Conservation (phyloP, 2,797 vertebrate species). For the Streptopelia turtur region DNA sequence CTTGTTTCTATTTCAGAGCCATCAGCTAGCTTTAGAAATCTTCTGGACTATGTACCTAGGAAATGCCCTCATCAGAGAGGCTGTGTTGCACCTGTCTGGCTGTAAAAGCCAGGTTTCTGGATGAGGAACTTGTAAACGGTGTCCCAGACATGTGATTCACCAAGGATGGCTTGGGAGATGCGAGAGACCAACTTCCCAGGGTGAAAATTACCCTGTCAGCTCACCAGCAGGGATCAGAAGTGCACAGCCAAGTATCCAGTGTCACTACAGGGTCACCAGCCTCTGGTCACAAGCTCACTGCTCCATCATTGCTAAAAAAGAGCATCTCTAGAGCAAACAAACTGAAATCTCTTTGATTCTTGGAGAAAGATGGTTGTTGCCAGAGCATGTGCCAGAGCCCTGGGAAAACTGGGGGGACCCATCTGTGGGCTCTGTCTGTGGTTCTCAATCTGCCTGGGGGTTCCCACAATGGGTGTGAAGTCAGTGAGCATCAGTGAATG, state of each 20-base stretch:
- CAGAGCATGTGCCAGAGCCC: background rate
- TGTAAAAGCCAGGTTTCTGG: background rate
- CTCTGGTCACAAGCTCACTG: background rate
- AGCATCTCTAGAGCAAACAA: background rate
- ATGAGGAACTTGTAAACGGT: background rate
- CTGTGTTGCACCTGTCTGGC: background rate
- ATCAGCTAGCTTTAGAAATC: background rate
- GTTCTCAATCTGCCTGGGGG: background rate
- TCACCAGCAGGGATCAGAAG: background rate
- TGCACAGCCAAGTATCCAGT: background rate
- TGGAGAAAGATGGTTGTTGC: background rate
- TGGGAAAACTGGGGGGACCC: background rate
- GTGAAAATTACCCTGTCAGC: background rate
- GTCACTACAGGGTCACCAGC: background rate
- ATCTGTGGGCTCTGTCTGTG: background rate
- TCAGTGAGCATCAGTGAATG: background rate
- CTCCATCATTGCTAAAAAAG: background rate
- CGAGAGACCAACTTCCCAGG: background rate
- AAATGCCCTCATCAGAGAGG: background rate
- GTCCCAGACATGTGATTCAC: background rate
- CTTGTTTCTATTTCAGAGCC: slow-evolving; percentile 28
- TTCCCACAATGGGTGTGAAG: fast-evolving
- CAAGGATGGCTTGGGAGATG: background rate
- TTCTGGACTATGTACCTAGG: background rate
- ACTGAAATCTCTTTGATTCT: background rate